Evolutionary conservation across 1,140 invertebrate species (phyloP).

Genomic region (Potamilus streckersoni): DNA sequence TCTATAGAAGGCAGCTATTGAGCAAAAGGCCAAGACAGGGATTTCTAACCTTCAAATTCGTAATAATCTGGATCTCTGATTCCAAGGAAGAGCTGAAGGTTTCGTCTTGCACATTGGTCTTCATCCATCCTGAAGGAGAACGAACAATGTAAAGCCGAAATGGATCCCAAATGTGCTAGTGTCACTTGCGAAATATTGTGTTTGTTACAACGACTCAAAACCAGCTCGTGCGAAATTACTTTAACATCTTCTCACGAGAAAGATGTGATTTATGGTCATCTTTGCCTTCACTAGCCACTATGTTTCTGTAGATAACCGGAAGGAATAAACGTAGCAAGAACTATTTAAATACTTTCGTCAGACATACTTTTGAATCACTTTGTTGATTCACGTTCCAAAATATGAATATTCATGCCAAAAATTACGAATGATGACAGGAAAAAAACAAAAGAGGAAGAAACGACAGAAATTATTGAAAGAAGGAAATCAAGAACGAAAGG

Average conservation of each 20-base stretch:
- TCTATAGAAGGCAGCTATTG: constrained; percentile 25
- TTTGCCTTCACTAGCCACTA: neutral
- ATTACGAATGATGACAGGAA: no score
- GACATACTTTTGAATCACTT: no score
- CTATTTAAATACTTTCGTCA: no score
- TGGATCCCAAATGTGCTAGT: neutral
- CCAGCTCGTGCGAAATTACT: neutral
- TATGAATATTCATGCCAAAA: no score
- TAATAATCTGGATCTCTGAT: constrained; percentile 91
- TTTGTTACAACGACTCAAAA: neutral
- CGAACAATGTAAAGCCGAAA: neutral
- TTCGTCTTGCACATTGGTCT: constrained; percentile 91
- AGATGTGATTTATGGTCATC: neutral
- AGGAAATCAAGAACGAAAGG: no score
- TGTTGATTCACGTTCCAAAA: no score
- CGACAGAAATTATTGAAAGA: no score
- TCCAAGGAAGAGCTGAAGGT: constrained; percentile 77
- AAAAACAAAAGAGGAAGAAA: no score
- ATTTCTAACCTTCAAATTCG: constrained; percentile 86
- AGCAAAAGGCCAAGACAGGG: no score
- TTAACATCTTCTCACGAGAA: neutral
- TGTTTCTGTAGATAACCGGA: neutral
- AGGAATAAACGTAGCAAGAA: no score
- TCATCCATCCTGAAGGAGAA: constrained; percentile 79
- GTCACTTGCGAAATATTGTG: neutral